A percentile compares a stretch with the other conserved stretches of the same genome.
phyloP scores from a whole-genome alignment of 2,797 vertebrate genomes.

The Botia kubotai region DNA sequence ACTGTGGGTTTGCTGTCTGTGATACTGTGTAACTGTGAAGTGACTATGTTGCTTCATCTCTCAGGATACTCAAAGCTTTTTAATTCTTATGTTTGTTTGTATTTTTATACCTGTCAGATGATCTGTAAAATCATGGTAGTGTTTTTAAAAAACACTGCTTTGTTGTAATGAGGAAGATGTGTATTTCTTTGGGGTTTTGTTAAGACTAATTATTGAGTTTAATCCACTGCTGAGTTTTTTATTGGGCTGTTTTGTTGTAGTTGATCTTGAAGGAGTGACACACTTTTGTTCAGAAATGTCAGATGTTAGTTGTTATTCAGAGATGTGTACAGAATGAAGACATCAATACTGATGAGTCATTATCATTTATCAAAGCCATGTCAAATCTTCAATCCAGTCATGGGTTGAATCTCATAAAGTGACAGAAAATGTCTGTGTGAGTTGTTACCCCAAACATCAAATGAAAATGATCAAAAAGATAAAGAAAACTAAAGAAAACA shows the following conservation, averaged over 20 bases:
- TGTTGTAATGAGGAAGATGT: constrained; percentile 39
- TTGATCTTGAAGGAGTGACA: constrained; percentile 71
- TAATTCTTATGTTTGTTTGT: constrained; percentile 51
- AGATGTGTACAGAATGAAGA: background rate
- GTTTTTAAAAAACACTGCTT: constrained; percentile 60
- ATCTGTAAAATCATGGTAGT: constrained; percentile 48
- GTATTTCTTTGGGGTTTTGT: constrained; percentile 30
- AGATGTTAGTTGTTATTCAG: background rate
- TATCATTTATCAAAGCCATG: background rate
- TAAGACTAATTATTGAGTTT: constrained; percentile 67
- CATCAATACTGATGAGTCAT: background rate
- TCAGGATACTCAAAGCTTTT: constrained; percentile 72
- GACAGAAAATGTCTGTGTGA: background rate
- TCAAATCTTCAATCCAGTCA: background rate
- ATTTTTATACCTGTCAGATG: constrained; percentile 60
- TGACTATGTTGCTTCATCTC: constrained; percentile 67
- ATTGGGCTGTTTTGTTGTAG: constrained; percentile 41
- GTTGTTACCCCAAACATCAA: background rate
- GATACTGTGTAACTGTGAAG: constrained; percentile 73
- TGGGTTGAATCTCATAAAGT: background rate
- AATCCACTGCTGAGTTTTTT: constrained; percentile 77
- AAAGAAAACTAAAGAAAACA: background rate
- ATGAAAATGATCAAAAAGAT: background rate
- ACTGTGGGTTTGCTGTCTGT: constrained; percentile 58
- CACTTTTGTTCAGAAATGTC: constrained; percentile 59